These are phyloP conservation scores for Hoplodrina blanda DNA, from an alignment of 2,888 invertebrate genomes.

Conservation along the genomic window DNA sequence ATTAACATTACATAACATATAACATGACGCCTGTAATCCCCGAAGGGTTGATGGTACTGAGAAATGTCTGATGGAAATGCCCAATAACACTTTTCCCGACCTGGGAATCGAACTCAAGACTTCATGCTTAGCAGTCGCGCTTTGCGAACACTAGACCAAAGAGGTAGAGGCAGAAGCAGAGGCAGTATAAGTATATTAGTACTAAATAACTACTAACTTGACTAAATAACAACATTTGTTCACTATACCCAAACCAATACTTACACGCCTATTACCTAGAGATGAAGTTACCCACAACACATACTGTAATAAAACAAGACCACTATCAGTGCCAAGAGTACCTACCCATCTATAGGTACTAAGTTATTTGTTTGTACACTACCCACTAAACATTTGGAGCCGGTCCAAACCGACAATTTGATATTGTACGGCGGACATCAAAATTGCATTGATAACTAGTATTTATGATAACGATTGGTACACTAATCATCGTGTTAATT, in stretches of 20 bases:
- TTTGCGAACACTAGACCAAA: too few relatives aligned
- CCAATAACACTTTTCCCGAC: too few relatives aligned
- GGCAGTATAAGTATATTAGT: too few relatives aligned
- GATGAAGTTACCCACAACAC: constrained; percentile 18
- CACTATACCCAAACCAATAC: neutral
- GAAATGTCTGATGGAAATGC: too few relatives aligned
- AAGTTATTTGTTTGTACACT: constrained; percentile 42
- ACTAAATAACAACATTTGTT: neutral
- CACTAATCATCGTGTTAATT: constrained; percentile 49
- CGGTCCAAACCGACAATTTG: constrained; percentile 60
- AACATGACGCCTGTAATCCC: too few relatives aligned
- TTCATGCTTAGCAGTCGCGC: too few relatives aligned
- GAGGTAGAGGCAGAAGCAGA: too few relatives aligned
- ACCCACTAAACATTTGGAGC: constrained; percentile 55
- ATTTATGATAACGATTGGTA: constrained; percentile 50
- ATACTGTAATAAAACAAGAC: constrained; percentile 30
- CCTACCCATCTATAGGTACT: constrained; percentile 21
- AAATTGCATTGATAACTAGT: constrained; percentile 60
- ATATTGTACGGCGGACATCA: constrained; percentile 52
- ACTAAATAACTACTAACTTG: too few relatives aligned
- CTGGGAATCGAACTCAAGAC: too few relatives aligned
- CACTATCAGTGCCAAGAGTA: constrained; percentile 38
- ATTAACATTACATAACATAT: too few relatives aligned
- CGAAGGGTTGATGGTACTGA: too few relatives aligned
- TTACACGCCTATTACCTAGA: neutral